Evolutionary conservation across 2,888 invertebrate genomes (phyloP), one percentile per base, ranked within the genome.

Genomic region (Tethea ocularis): DNA sequence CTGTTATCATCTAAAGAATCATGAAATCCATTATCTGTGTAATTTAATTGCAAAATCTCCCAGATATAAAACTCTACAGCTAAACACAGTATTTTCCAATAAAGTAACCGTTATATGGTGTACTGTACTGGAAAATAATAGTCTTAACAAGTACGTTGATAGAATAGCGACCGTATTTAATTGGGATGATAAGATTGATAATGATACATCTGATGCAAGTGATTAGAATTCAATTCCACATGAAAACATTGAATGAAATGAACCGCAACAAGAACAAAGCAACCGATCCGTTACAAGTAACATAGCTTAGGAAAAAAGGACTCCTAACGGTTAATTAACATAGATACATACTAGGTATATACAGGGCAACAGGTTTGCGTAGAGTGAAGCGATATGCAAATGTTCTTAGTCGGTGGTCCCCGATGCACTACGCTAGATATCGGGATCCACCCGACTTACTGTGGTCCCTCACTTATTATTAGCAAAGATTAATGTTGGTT

Each of bases 351-450:
- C 33, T 33, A 80, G 75, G 75, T 67, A 69, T 61, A 70, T 69
- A 68, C 67, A 64, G 61, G 64, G 74, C 77, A 78, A 80, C 83
- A 82, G 80, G 83, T 79, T 71, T 65, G 72, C 66, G 73, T 67
- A 69, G 62, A 70, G 63, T 58, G 61, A 63, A 69, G 52, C 63
- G 83, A 84, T 85, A 89, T 88, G 88, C 84, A 83, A 89, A 89
- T 87, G 75, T 61, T 66, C 82, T 64, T 71, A 64, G 77, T 77
- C 78, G 88, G 88, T 89, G 88, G 89, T 89, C 89, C 76, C 63
- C 74, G 81, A 82, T 83, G 78, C 75, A 68, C 61, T 67, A 61
- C 62, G 56, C 62, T 64, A 68, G 69, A 71, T 71, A 70, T 65
- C 58, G 62, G 62, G 63, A 46, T 20, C 46, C 46, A 46, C 46